These are phyloP conservation scores for Merodon equestris DNA, from an alignment of 2,888 invertebrate species.

Conservation along the genomic window DNA sequence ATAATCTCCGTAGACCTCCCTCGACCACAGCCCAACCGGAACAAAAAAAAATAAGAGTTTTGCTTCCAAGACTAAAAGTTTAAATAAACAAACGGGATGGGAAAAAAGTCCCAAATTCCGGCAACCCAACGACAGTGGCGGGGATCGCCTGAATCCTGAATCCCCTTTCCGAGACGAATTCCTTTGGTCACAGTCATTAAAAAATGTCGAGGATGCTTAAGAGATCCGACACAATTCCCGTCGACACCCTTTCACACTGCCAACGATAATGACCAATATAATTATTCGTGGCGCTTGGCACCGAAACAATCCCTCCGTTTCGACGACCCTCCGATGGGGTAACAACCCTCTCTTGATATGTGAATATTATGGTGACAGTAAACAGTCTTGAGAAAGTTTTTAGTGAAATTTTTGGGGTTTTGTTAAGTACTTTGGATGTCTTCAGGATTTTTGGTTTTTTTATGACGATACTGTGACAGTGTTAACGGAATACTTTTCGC, in stretches of 20 bases:
- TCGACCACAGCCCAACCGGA: too few species aligned
- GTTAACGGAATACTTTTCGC: conserved; percentile 57
- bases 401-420: conserved; percentile 44
- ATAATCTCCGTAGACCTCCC: conserved; percentile 25
- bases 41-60: too few species aligned
- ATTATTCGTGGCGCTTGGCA: conserved; percentile 29
- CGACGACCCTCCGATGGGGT: background rate
- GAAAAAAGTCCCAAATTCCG: too few species aligned
- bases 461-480: conserved; percentile 44
- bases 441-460: conserved; percentile 40
- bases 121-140: too few species aligned
- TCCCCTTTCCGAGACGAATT: too few species aligned
- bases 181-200: too few species aligned
- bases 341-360: background rate
- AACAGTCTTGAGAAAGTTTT: conserved; percentile 39
- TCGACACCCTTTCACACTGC: too few species aligned
- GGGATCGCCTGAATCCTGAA: too few species aligned
- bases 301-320: background rate
- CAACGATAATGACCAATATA: conserved; percentile 31
- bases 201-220: too few species aligned
- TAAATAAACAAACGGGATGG: too few species aligned
- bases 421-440: conserved; percentile 50
- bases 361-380: conserved; percentile 33
- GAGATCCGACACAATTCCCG: too few species aligned
- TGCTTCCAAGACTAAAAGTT: too few species aligned